Evolutionary conservation across 92 coral and sea anemone species (phyloP).

Genomic region (Zoanthus gigantus): DNA sequence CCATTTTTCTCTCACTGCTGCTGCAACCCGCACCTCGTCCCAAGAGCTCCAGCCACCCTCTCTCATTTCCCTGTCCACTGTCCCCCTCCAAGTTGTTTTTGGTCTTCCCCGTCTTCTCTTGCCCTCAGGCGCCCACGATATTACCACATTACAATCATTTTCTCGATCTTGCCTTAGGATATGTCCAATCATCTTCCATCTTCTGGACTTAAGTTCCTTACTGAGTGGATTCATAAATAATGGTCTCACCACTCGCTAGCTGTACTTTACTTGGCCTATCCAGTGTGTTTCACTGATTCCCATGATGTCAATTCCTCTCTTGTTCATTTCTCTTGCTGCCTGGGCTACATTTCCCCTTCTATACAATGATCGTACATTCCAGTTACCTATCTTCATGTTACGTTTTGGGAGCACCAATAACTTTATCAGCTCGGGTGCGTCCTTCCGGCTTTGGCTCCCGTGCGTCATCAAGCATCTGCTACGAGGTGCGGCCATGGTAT

Average conservation of each 20-base stretch:
- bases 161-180: no score
- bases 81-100: no score
- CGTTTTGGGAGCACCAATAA: not conserved
- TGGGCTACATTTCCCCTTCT: slow-evolving; percentile 56
- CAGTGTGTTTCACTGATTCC: not conserved
- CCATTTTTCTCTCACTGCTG: no score
- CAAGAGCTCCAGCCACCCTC: no score
- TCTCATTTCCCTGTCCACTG: no score
- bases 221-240: not conserved
- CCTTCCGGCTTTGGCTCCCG: not conserved
- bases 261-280: slow-evolving; percentile 24
- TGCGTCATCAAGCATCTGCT: not conserved
- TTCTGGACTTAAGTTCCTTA: not conserved
- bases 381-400: slow-evolving; percentile 48
- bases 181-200: no score
- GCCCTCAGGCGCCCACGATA: no score
- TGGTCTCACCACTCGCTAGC: slow-evolving; percentile 69
- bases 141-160: no score
- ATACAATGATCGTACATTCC: slow-evolving; percentile 60
- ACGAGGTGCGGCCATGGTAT: not conserved
- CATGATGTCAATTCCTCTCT: slow-evolving; percentile 7
- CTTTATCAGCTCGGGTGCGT: not conserved
- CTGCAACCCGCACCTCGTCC: no score
- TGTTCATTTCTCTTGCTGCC: slow-evolving; percentile 53
- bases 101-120: no score